These are phyloP conservation scores for Porphyrio hochstetteri DNA, from an alignment of 2,113 vertebrate species.

Conservation along the genomic window DNA sequence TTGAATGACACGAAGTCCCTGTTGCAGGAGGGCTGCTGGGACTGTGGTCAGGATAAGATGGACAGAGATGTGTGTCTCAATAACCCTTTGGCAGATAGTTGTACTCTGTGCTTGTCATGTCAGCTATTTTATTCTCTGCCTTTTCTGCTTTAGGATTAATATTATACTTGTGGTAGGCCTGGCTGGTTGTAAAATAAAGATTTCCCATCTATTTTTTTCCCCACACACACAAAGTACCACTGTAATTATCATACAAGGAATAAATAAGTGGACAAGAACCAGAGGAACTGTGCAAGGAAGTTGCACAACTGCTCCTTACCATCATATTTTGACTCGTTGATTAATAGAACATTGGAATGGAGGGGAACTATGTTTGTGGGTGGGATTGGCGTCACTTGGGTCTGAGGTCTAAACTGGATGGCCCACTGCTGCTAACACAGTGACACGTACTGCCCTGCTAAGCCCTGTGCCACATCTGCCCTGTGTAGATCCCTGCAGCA, in stretches of 20 bases:
- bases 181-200: background rate
- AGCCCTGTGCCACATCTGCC: background rate
- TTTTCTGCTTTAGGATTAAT: background rate
- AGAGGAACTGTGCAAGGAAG: background rate
- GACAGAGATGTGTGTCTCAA: background rate
- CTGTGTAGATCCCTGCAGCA: background rate
- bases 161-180: background rate
- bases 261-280: background rate
- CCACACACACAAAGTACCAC: background rate
- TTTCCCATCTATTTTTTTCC: background rate
- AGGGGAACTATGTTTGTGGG: background rate
- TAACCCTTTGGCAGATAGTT: background rate
- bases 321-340: background rate
- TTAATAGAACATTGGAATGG: background rate
- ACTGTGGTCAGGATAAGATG: background rate
- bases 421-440: background rate
- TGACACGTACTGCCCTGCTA: too few relatives aligned
- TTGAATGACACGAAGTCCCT: background rate
- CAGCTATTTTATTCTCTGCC: background rate
- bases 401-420: too few relatives aligned
- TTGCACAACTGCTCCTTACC: background rate
- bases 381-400: background rate
- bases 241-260: background rate
- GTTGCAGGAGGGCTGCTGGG: background rate
- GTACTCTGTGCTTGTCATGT: background rate